These are phyloP conservation scores for Astreopora myriophthalma DNA, from an alignment of 64 coral and sea anemone genomes.

Conservation along the genomic window DNA sequence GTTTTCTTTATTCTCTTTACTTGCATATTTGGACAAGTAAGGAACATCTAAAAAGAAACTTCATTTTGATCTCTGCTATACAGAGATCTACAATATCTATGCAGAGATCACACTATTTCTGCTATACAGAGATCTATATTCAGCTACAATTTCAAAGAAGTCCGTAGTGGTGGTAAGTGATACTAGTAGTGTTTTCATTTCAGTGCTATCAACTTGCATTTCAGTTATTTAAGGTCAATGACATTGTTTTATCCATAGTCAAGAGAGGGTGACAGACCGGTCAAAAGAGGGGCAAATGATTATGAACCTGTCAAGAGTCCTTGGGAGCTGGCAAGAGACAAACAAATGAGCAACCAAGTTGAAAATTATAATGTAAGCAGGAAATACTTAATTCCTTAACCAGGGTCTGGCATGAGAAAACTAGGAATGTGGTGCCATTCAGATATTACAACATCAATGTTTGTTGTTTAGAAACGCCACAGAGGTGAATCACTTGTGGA, in stretches of 20 bases:
- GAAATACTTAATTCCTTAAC: neutral
- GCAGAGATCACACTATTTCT: too few species aligned
- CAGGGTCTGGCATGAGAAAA: neutral
- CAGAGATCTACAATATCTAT: too few species aligned
- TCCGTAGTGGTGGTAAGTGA: too few species aligned
- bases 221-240: neutral
- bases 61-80: too few species aligned
- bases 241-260: neutral
- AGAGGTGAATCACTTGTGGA: slow-evolving; percentile 94
- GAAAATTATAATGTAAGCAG: slow-evolving; percentile 44
- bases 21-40: too few species aligned
- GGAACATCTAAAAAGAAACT: too few species aligned
- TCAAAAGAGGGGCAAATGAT: neutral
- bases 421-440: too few species aligned
- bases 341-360: slow-evolving; percentile 37
- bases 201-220: too few species aligned
- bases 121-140: too few species aligned
- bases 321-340: slow-evolving; percentile 61
- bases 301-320: slow-evolving; percentile 15
- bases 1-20: too few species aligned
- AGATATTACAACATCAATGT: neutral
- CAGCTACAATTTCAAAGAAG: too few species aligned
- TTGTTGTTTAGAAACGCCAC: slow-evolving; percentile 73
- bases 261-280: neutral
- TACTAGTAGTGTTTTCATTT: too few species aligned